Conservation (phyloP, 2,797 vertebrate genomes). For the Orestias chungarensis region DNA sequence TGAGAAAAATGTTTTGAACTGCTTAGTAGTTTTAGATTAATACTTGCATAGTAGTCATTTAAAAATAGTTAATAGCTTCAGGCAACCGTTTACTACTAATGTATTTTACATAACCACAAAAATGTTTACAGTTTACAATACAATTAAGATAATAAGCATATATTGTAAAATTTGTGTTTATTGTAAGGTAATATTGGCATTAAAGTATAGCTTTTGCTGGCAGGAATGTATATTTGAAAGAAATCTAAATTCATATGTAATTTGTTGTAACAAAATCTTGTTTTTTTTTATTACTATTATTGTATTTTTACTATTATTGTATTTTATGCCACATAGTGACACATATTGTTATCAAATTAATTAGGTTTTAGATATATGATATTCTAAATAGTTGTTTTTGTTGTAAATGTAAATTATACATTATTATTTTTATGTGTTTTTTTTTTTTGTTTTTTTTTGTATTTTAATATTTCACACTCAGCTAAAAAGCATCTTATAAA, state of each 20-base stretch:
- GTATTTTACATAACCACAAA: background rate
- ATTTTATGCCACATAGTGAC: too few species aligned
- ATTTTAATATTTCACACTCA: background rate
- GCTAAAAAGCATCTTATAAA: too few species aligned
- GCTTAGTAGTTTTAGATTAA: too few species aligned
- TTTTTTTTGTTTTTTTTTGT: background rate
- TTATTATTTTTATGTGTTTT: background rate
- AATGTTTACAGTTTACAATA: too few species aligned
- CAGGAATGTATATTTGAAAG: background rate
- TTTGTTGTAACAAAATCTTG: background rate
- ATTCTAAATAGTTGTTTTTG: too few species aligned
- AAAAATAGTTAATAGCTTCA: background rate
- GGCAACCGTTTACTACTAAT: background rate
- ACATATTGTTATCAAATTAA: background rate
- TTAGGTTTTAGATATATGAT: background rate
- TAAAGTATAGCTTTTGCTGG: background rate
- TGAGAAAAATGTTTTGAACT: background rate
- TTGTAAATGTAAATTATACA: too few species aligned
- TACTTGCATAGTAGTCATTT: background rate
- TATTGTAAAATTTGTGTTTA: too few species aligned
- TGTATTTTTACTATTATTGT: too few species aligned
- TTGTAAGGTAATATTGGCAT: too few species aligned
- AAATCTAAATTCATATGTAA: background rate
- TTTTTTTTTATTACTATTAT: background rate
- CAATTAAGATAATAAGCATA: too few species aligned